Evolutionary conservation across 2,113 vertebrate genomes (phyloP).

Genomic region (Gallinago paraguaiae): DNA sequence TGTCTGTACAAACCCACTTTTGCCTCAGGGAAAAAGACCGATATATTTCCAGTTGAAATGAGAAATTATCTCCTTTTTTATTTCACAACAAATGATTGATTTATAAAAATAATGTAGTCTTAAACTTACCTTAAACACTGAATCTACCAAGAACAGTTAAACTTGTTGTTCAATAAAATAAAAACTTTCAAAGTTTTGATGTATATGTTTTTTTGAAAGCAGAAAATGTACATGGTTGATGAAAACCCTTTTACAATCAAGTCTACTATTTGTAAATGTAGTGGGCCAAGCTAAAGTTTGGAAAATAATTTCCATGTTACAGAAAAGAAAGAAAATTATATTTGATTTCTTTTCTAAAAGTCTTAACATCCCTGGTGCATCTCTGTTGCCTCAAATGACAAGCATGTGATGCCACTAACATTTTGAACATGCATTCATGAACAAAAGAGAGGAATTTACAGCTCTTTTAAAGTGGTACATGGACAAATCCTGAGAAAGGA

Average conservation of each 20-base stretch:
- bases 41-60: not conserved
- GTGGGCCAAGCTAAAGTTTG: not conserved
- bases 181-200: not conserved
- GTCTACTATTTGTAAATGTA: not conserved
- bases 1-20: not conserved
- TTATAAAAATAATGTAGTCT: not conserved
- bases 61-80: not conserved
- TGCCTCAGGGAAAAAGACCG: not conserved
- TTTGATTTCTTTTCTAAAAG: not conserved
- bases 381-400: not conserved
- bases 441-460: not conserved
- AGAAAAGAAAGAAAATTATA: not conserved
- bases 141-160: not conserved
- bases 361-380: not conserved
- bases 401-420: not conserved
- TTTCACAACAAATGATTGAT: not conserved
- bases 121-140: not conserved
- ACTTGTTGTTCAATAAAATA: not conserved
- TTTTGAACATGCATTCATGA: not conserved
- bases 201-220: not conserved
- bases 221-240: not conserved
- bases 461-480: not conserved
- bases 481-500: not conserved
- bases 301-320: not conserved
- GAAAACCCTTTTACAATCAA: not conserved